phyloP scores from a whole-genome alignment of 2,888 invertebrate species.

The Aporophyla nigra region DNA sequence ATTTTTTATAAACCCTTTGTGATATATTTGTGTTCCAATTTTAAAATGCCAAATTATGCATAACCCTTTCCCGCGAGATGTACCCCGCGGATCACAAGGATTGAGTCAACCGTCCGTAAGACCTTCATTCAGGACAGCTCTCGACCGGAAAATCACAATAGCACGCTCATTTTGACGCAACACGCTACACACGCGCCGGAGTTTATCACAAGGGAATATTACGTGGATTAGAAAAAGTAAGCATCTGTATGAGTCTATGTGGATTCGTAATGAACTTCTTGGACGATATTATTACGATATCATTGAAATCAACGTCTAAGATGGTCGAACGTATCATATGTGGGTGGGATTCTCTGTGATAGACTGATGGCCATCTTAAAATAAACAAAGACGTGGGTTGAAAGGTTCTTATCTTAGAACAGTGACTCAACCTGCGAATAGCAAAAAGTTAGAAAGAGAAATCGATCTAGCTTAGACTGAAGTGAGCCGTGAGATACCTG shows the following conservation, averaged over 20 bases:
- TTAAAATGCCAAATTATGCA: constrained; percentile 1
- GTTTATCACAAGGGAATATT: constrained; percentile 55
- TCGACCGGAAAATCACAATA: constrained; percentile 74
- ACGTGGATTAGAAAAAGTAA: constrained; percentile 12
- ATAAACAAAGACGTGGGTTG: no score
- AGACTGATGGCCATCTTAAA: not conserved
- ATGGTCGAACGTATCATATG: not conserved
- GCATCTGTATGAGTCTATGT: not conserved
- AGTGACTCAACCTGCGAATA: not conserved
- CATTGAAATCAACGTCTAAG: not conserved
- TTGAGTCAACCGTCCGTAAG: constrained; percentile 59
- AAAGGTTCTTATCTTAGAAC: no score
- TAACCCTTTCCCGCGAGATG: constrained; percentile 10
- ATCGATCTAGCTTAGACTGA: not conserved
- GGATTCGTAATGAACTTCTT: not conserved
- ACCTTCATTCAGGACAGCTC: constrained; percentile 65
- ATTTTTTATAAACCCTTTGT: not conserved
- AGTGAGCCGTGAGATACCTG: not conserved
- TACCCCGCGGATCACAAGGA: constrained; percentile 23
- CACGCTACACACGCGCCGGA: constrained; percentile 31
- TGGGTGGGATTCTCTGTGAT: not conserved
- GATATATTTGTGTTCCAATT: not conserved
- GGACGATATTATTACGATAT: no score
- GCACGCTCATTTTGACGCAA: constrained; percentile 69
- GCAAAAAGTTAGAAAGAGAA: not conserved